A percentile compares a stretch with the other conserved stretches of the same genome.
These are phyloP conservation scores for Apantesis nais DNA, from an alignment of 2,888 invertebrate genomes.

Conservation along the genomic window DNA sequence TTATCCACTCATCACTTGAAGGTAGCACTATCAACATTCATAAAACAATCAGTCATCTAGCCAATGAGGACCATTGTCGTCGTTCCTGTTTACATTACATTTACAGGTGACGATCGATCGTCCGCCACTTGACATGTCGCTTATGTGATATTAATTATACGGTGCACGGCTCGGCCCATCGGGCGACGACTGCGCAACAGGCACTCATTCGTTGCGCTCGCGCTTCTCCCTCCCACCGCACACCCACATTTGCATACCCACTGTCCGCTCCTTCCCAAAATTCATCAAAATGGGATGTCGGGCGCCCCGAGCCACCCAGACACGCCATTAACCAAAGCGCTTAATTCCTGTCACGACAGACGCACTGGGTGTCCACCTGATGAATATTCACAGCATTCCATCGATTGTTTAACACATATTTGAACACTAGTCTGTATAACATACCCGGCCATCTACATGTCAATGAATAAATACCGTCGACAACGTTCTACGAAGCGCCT, in stretches of 20 bases:
- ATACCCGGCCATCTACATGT: slow-evolving; percentile 71
- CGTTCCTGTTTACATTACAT: slow-evolving; percentile 79
- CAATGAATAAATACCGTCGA: slow-evolving; percentile 75
- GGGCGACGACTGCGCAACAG: slow-evolving; percentile 70
- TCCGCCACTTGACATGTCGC: slow-evolving; percentile 75
- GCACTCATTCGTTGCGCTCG: slow-evolving; percentile 82
- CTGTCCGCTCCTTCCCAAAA: slow-evolving; percentile 72
- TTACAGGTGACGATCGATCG: slow-evolving; percentile 82
- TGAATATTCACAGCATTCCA: slow-evolving; percentile 84
- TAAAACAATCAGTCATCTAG: slow-evolving; percentile 69
- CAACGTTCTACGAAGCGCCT: slow-evolving; percentile 73
- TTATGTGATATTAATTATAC: slow-evolving; percentile 82
- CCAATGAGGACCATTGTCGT: slow-evolving; percentile 74
- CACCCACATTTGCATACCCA: slow-evolving; percentile 82
- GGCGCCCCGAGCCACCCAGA: slow-evolving; percentile 79
- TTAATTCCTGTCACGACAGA: slow-evolving; percentile 83
- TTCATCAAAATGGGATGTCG: slow-evolving; percentile 73
- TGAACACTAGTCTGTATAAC: slow-evolving; percentile 74
- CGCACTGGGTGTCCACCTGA: slow-evolving; percentile 82
- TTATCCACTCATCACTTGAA: slow-evolving; percentile 71
- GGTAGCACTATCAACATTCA: slow-evolving; percentile 65
- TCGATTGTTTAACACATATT: slow-evolving; percentile 83
- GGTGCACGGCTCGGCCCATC: slow-evolving; percentile 70
- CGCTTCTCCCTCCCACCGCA: slow-evolving; percentile 76
- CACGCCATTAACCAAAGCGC: slow-evolving; percentile 74